Evolutionary conservation across 2,113 vertebrate species (phyloP), one percentile per base, ranked within the genome.

Genomic region (Rhinopithecus roxellana): DNA sequence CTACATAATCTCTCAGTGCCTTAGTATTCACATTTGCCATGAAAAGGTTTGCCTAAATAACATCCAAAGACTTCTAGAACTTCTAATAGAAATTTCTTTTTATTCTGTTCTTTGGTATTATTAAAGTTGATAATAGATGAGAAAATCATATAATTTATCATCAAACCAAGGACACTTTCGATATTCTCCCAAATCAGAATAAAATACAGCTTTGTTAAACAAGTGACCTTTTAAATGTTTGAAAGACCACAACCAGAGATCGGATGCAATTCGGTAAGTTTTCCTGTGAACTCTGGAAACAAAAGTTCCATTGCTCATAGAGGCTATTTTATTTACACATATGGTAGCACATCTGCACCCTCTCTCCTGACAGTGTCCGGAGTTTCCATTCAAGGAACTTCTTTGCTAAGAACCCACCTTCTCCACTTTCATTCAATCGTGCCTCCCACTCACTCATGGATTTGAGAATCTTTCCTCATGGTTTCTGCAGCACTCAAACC

Each of bases 101-200:
- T 81, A 8, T 35, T 89, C 50, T 85, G 12, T 69, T 72, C 11
- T 55, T 35, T 45, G 6, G 16, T 69, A 40, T 72, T 89, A 25
- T 89, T 95, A 10, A 94, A 95, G 14, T 75, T 67, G 79, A 52
- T 79, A 13, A 48, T 5, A 89, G 52, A 75, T 94, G 35, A 57
- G 43, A 69, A 96, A 57, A 86, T 92, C 40, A 48, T 84, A 18
- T 88, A 80, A 95, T 90, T 95, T 83, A 55, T 94, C 32, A 87
- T 45, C 27, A 1, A 93, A 92, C 78, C 18, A 1, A 75, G 40
- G n/a, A 82, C 17, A 80, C 35, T 84, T 93, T 87, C 57, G 55
- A 83, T 93, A 92, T 22, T 14, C 35, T 77, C 64, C 81, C 88
- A 94, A 96, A 25, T 84, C 55, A 92, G 9, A 89, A 40, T 87